Evolutionary conservation across 1,140 invertebrate species (phyloP).

Genomic region (Zaprionus kolodkinae): DNA sequence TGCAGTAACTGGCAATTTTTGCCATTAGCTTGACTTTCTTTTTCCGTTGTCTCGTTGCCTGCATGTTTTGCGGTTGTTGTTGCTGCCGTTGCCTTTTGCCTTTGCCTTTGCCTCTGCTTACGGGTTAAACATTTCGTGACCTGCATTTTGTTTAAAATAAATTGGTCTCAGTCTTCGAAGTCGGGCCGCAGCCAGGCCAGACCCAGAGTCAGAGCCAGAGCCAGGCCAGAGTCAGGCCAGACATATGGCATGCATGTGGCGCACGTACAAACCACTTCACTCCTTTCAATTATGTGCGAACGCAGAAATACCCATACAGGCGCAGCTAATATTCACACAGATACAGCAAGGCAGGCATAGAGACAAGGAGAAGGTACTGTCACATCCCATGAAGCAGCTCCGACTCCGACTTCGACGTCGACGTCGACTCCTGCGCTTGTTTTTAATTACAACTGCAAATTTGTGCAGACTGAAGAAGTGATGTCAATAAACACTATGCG

Average conservation of each 20-base stretch:
- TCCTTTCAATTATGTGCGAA: constrained; percentile 80
- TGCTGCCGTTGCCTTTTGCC: constrained; percentile 31
- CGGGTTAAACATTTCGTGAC: constrained; percentile 80
- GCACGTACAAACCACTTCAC: constrained; percentile 79
- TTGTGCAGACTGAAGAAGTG: constrained; percentile 22
- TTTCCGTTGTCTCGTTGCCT: constrained; percentile 42
- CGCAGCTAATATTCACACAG: constrained; percentile 4
- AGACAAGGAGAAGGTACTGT: constrained; percentile 23
- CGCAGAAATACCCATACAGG: constrained; percentile 45
- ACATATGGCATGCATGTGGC: constrained; percentile 80
- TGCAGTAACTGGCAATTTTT: constrained; percentile 48
- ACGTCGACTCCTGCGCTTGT: constrained; percentile 19
- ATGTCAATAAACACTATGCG: not conserved
- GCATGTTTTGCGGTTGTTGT: constrained; percentile 46
- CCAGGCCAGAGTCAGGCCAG: constrained; percentile 9
- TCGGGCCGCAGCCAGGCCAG: constrained; percentile 2
- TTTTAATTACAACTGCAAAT: constrained; percentile 70
- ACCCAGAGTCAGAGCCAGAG: constrained; percentile 1
- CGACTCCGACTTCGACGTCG: constrained; percentile 16
- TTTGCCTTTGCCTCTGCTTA: constrained; percentile 34
- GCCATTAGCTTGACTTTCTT: constrained; percentile 55
- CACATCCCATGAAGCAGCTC: constrained; percentile 19
- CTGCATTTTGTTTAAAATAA: constrained; percentile 80
- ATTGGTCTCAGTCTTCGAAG: constrained; percentile 60
- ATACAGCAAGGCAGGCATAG: not conserved